Percentiles rank a stretch among this genome's conserved stretches.
Evolutionary conservation across 2,113 vertebrate genomes (phyloP).

Genomic region (Cinclus mexicanus): DNA sequence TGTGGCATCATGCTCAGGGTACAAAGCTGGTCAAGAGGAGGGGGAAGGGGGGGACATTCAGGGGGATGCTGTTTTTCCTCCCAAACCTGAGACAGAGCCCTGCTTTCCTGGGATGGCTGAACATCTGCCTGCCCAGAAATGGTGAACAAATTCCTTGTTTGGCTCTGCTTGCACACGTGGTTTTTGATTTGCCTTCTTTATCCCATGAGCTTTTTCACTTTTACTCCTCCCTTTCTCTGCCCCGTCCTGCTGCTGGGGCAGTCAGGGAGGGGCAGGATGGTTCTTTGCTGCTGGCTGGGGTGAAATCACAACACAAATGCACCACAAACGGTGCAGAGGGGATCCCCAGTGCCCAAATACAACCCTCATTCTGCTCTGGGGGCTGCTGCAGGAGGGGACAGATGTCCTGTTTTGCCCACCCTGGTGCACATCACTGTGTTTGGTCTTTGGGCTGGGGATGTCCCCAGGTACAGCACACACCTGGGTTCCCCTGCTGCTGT

Average conservation of each 20-base stretch:
- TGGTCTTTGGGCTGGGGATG: not conserved
- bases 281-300: not conserved
- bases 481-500: not conserved
- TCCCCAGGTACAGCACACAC: not conserved
- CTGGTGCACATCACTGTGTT: rapidly evolving
- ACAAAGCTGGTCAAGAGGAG: not conserved
- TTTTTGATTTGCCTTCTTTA: not conserved
- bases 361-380: not conserved
- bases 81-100: not conserved
- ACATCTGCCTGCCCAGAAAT: not conserved
- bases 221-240: not conserved
- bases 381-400: not conserved
- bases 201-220: not conserved
- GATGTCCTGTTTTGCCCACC: not conserved
- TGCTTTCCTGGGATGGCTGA: not conserved
- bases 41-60: not conserved
- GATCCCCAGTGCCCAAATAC: not conserved
- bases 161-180: rapidly evolving
- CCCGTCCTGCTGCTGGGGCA: not conserved
- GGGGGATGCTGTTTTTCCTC: not conserved
- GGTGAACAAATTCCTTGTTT: not conserved
- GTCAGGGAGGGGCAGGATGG: not conserved
- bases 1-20: not conserved
- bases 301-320: not conserved
- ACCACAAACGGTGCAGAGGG: not conserved